Evolutionary conservation across 2,888 invertebrate genomes (phyloP).

Genomic region (Nymphalis polychloros): DNA sequence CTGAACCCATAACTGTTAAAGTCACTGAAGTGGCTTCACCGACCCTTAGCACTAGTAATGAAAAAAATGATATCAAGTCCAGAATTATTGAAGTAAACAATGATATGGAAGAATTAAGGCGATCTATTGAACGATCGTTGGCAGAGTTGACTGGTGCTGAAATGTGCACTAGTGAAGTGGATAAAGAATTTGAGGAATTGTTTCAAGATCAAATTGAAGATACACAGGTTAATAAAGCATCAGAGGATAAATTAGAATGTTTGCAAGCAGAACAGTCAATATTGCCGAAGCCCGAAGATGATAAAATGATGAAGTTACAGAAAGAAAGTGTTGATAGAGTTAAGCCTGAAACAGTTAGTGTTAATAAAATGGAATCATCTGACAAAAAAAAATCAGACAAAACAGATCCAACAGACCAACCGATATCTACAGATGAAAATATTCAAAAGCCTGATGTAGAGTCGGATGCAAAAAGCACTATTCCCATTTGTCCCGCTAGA

Average conservation of each 20-base stretch:
- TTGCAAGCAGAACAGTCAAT: not conserved
- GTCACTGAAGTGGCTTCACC: constrained; percentile 43
- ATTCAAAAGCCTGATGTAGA: constrained; percentile 10
- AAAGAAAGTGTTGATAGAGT: not conserved
- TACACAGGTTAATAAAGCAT: not conserved
- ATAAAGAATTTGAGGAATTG: constrained; percentile 45
- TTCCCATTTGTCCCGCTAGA: constrained; percentile 57
- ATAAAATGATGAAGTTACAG: not conserved
- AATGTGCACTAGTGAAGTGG: constrained; percentile 54
- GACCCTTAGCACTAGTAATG: constrained; percentile 41
- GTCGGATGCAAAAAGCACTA: constrained; percentile 37
- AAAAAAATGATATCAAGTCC: constrained; percentile 69
- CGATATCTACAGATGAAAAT: not conserved
- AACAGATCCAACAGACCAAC: not conserved
- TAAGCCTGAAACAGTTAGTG: not conserved
- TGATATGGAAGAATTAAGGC: constrained; percentile 71
- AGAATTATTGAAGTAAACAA: constrained; percentile 74
- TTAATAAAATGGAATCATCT: not conserved
- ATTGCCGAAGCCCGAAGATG: not conserved
- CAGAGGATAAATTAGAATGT: not conserved
- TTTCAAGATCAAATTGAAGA: constrained; percentile 27
- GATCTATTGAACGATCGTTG: constrained; percentile 71
- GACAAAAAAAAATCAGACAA: not conserved
- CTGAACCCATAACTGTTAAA: constrained; percentile 41
- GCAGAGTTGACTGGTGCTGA: constrained; percentile 68